Base-by-base conservation (phyloP, 2,888 invertebrate genomes). In the Himalopsyche anomala region DNA sequence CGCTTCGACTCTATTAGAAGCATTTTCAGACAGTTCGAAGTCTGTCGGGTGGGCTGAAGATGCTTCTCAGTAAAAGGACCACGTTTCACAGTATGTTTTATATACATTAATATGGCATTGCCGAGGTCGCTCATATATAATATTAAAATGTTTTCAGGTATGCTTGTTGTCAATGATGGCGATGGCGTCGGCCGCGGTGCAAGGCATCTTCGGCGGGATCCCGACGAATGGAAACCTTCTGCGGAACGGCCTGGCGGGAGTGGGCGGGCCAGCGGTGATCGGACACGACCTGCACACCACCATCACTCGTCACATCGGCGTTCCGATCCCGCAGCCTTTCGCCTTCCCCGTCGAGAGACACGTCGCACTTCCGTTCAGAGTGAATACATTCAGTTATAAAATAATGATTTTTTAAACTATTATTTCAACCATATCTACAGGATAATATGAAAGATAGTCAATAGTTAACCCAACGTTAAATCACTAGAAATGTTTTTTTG, bases 211-310 rank as follows among this genome's bases (percentile, higher is more conserved):
- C 42, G 40, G 42, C 6, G n/a, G n/a, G 38, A 40, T 19, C n/a
- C 40, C 42, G 42, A 42, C 28, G 12, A 54, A 40, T 55, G 38
- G 55, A 17, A 54, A 69, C 17, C 54, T 82, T 0, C 28, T 55
- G 17, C 82, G 55, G 9, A 56, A 28, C 8, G 28, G 62, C 6
- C 54, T 56, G 38, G 85, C 62, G 45, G 36, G 79, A 55, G 83
- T 62, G 9, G 42, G 45, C 38, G 45, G 69, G 9, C 56, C 82
- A 2, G 28, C 80, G 0, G 82, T 93, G 2, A 91, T 93, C 0
- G 93, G 93, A 0, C 93, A 93, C 82, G 92, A 93, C 87, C 91
- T 93, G 0, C 93, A 93, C 87, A 93, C 93, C 0, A 93, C 93
- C 0, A 92, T 93, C 6, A 93, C 93, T 17, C 92, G 92, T 88